These are phyloP conservation scores for Galeruca laticollis DNA, from an alignment of 2,888 invertebrate genomes.

Conservation along the genomic window DNA sequence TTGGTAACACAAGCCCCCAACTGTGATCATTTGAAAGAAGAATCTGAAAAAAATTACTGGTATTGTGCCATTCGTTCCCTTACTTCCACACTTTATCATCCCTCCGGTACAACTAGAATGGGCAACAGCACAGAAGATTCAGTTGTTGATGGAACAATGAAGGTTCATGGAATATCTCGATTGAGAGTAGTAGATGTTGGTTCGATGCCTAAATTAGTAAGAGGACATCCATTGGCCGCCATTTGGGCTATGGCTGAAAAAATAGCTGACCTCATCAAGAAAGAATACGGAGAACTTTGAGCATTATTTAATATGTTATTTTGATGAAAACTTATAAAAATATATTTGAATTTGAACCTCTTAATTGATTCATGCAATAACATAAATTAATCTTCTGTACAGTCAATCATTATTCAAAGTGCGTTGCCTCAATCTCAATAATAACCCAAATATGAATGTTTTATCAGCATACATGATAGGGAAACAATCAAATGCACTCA, in stretches of 20 bases:
- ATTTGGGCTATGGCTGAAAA: constrained; percentile 71
- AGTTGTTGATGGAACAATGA: constrained; percentile 69
- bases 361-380: no score
- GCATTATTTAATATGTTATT: neutral
- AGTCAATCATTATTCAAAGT: no score
- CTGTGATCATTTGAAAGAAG: constrained; percentile 56
- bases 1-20: constrained; percentile 70
- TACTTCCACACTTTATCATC: constrained; percentile 67
- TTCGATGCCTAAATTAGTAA: constrained; percentile 68
- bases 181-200: constrained; percentile 70
- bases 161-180: constrained; percentile 67
- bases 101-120: constrained; percentile 70
- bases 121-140: constrained; percentile 67
- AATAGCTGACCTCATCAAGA: constrained; percentile 68
- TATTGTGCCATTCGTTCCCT: constrained; percentile 66
- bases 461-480: no score
- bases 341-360: no score
- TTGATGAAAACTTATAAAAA: no score
- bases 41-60: constrained; percentile 63
- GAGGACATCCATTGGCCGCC: constrained; percentile 69
- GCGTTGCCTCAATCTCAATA: no score
- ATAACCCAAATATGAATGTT: no score
- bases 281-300: constrained; percentile 14
- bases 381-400: no score
- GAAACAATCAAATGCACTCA: no score